Evolutionary conservation across 2,113 vertebrate genomes (phyloP), one percentile per base, ranked within the genome.

Genomic region (Lipotes vexillifer): DNA sequence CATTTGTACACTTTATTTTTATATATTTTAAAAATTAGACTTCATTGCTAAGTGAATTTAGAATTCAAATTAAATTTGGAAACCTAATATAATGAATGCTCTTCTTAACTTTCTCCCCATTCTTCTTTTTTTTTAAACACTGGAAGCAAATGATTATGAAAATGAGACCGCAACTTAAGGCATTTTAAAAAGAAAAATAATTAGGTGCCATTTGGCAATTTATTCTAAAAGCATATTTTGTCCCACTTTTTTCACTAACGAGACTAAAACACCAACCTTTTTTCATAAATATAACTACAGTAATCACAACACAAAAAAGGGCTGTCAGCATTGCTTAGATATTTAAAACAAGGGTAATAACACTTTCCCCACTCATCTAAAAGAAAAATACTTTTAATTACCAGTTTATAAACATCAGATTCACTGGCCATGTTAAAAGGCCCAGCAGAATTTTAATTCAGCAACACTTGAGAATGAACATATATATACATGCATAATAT

Each of bases 31-130:
- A 98, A 97, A 97, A 96, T 96, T 96, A 98, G 86, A 97, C 98
- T 97, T 98, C 99, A 99, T 98, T 98, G 97, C 98, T 98, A 97
- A 98, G 71, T 98, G 95, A 97, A 98, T 97, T 97, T 97, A 82
- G 91, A 97, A 93, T 96, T 98, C 94, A 98, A 98, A 98, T 97
- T 97, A 98, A 98, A 96, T 96, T 84, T 97, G 83, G 98, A 98
- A 95, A 94, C 88, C 88, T 90, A 99, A 97, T 94, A 92, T 36
- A 97, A 83, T 96, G 90, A 97, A 83, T 96, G 90, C 65, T 96
- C 95, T 95, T 96, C 36, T 93, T 92, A 96, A 97, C 75, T 93
- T 95, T 90, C 85, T 80, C 97, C 86, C 96, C 94, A 93, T 96
- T 98, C 95, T 87, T 41, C 4, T 87, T 49, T 49, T 93, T 91